Evolutionary conservation across 2,797 vertebrate genomes (phyloP).

Genomic region (Phoebastria nigripes): DNA sequence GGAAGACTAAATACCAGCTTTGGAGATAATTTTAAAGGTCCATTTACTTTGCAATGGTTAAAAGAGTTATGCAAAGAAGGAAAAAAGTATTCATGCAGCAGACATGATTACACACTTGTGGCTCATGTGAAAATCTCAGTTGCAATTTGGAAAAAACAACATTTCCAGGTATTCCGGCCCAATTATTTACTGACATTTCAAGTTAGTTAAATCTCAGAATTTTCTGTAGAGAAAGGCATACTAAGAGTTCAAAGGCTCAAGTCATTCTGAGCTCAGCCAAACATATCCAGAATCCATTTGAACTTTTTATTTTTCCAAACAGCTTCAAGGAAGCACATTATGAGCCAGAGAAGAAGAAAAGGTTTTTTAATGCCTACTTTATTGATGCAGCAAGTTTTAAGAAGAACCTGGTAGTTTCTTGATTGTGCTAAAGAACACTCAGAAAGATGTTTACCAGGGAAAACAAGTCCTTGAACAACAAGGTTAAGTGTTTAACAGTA

Average conservation of each 20-base stretch:
- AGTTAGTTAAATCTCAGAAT: background rate
- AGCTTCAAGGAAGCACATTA: background rate
- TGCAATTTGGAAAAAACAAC: background rate
- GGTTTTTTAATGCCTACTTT: background rate
- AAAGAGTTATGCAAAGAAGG: background rate
- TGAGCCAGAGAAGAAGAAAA: background rate
- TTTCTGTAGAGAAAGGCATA: background rate
- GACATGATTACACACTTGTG: background rate
- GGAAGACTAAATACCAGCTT: background rate
- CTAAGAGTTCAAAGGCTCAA: background rate
- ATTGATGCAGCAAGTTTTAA: background rate
- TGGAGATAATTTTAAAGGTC: background rate
- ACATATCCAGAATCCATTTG: background rate
- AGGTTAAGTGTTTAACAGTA: background rate
- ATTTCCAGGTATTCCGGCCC: background rate
- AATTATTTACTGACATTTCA: constrained; percentile 9
- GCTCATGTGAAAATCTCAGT: background rate
- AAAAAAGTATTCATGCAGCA: background rate
- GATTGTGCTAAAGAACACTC: background rate
- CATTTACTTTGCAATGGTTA: background rate
- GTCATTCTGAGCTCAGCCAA: background rate
- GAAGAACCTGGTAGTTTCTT: background rate
- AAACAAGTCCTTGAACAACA: background rate
- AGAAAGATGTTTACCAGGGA: background rate
- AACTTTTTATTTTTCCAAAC: background rate